A percentile compares a stretch with the other conserved stretches of the same genome.
Conservation (phyloP, 2,888 invertebrate genomes). For the Bimastos eiseni region DNA sequence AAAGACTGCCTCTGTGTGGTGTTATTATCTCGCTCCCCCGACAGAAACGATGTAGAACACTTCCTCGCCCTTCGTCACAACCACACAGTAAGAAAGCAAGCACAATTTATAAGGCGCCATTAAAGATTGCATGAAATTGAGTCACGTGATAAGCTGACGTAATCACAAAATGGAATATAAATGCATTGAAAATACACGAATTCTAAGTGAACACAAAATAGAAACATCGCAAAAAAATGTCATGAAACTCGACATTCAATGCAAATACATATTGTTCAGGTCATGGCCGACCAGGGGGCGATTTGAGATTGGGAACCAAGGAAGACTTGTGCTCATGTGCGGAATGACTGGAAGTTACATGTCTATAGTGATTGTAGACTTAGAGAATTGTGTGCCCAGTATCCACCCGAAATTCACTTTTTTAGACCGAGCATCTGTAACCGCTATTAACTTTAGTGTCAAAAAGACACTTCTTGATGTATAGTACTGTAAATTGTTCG, state of each 20-base stretch:
- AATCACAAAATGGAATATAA: neutral
- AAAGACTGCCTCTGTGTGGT: neutral
- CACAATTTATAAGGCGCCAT: neutral
- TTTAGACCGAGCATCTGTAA: neutral
- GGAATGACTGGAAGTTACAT: neutral
- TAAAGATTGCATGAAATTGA: conserved; percentile 9
- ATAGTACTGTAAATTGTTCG: neutral
- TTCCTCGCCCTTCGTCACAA: neutral
- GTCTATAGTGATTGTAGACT: neutral
- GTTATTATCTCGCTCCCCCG: neutral
- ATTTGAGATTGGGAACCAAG: neutral
- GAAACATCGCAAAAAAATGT: neutral
- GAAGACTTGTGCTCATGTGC: neutral
- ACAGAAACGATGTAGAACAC: neutral
- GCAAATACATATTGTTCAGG: neutral
- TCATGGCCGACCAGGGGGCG: neutral
- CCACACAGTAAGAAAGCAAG: neutral
- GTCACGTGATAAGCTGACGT: neutral
- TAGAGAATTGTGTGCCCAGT: neutral
- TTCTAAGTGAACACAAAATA: neutral
- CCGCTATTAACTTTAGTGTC: neutral
- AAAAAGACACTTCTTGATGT: neutral
- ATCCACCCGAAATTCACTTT: neutral
- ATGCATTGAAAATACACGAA: neutral
- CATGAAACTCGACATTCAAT: conserved; percentile 13